phyloP scores from a whole-genome alignment of 2,888 invertebrate genomes.

The Gasteruption jaculator region DNA sequence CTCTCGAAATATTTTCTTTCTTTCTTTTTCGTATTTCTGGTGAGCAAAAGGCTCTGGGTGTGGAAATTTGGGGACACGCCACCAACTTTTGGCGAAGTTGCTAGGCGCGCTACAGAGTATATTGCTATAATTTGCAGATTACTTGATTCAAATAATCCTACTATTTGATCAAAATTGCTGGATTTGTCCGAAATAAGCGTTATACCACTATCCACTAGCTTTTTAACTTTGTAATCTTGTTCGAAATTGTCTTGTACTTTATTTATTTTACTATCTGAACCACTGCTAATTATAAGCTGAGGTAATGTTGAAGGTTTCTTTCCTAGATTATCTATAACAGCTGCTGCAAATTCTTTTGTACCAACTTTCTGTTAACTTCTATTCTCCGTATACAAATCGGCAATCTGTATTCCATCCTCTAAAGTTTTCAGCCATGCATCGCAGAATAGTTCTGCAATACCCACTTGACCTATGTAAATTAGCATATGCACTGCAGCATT shows the following conservation, averaged over 20 bases:
- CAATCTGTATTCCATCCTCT: slow-evolving; percentile 17
- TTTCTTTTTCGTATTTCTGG: no score
- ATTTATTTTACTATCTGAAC: slow-evolving; percentile 6
- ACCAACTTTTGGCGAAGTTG: no score
- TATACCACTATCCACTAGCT: slow-evolving; percentile 19
- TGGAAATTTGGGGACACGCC: no score
- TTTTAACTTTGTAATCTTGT: slow-evolving; percentile 17
- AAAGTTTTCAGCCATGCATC: slow-evolving; percentile 16
- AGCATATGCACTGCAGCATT: slow-evolving; percentile 18
- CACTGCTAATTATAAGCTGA: slow-evolving; percentile 14
- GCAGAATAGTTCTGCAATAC: slow-evolving; percentile 14
- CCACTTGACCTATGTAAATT: slow-evolving; percentile 14
- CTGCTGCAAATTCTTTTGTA: slow-evolving; percentile 18
- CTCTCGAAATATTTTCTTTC: no score
- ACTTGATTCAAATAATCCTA: slow-evolving; percentile 15
- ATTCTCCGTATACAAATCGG: slow-evolving; percentile 16
- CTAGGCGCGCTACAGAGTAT: no score
- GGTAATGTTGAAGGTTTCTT: slow-evolving; percentile 12
- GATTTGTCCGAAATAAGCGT: slow-evolving; percentile 15
- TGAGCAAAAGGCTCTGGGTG: no score
- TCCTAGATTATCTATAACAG: slow-evolving; percentile 17
- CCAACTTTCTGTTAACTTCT: slow-evolving; percentile 17
- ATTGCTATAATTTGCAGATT: slow-evolving; percentile 16
- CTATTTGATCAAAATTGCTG: slow-evolving; percentile 15
- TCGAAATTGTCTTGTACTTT: slow-evolving; percentile 14